phyloP scores from a whole-genome alignment of 2,113 vertebrate species.

The Recurvirostra avosetta region DNA sequence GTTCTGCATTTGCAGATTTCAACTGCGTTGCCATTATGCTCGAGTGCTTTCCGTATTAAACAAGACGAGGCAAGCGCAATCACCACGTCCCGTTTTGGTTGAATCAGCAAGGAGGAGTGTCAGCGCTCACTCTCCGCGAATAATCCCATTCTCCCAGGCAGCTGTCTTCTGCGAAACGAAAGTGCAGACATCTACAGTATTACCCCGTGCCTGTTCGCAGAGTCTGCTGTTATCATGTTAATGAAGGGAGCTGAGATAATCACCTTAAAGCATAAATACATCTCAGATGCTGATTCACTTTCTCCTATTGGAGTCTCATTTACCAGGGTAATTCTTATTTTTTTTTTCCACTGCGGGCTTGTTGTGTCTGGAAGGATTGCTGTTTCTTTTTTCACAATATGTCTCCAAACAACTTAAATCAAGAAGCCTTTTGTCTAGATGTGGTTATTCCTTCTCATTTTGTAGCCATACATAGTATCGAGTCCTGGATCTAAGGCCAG shows the following conservation, averaged over 20 bases:
- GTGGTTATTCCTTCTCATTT: background rate
- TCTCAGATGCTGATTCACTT: slow-evolving; percentile 38
- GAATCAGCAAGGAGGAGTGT: slow-evolving; percentile 50
- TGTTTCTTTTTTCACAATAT: background rate
- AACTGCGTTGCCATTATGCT: rapidly evolving
- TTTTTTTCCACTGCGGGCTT: background rate
- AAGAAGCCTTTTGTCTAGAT: background rate
- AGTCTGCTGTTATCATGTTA: slow-evolving; percentile 41
- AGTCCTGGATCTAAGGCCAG: background rate
- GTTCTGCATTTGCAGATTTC: background rate
- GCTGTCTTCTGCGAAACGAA: slow-evolving; percentile 14
- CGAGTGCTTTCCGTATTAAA: background rate
- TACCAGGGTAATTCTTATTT: background rate
- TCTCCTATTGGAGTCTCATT: slow-evolving; percentile 8
- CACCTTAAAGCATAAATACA: slow-evolving; percentile 52
- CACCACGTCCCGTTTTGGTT: background rate
- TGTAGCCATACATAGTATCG: background rate
- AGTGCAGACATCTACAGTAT: slow-evolving; percentile 52
- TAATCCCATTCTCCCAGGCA: slow-evolving; percentile 46
- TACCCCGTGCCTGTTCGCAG: background rate
- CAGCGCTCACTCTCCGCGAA: background rate
- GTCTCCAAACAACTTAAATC: background rate
- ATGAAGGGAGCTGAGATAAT: slow-evolving; percentile 55
- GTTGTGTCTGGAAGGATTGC: slow-evolving; percentile 5
- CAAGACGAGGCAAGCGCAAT: background rate